phyloP scores from a whole-genome alignment of 2,797 vertebrate species.

The Lepidocolaptes lacrymiger region DNA sequence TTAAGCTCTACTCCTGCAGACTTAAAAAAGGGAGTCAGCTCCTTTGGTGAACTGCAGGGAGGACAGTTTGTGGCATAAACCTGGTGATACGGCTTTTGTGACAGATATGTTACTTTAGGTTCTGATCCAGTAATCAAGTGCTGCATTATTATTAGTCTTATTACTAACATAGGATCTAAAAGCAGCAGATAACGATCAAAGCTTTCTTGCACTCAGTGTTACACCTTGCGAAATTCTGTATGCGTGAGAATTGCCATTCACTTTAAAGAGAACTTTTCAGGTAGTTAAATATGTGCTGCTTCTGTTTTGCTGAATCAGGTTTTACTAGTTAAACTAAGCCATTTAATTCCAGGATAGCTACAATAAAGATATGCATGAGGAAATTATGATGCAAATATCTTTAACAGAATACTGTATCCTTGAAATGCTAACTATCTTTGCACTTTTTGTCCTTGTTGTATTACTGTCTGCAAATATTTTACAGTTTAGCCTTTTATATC shows the following conservation, averaged over 20 bases:
- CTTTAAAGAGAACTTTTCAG: neutral
- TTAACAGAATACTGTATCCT: neutral
- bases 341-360: neutral
- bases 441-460: neutral
- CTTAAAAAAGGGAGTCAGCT: neutral
- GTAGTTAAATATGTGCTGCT: neutral
- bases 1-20: neutral
- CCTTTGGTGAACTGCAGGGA: neutral
- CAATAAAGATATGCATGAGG: neutral
- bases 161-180: neutral
- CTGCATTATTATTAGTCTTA: neutral
- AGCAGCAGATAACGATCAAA: neutral
- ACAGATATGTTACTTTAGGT: neutral
- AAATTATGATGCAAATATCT: neutral
- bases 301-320: neutral
- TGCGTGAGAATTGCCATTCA: neutral
- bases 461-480: neutral
- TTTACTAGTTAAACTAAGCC: slow-evolving; percentile 15
- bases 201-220: neutral
- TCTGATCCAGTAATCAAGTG: neutral
- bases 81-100: neutral
- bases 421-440: neutral
- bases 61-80: neutral
- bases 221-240: neutral
- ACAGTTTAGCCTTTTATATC: neutral